phyloP scores from a whole-genome alignment of 2,113 vertebrate species.

The Harpagus bidentatus region DNA sequence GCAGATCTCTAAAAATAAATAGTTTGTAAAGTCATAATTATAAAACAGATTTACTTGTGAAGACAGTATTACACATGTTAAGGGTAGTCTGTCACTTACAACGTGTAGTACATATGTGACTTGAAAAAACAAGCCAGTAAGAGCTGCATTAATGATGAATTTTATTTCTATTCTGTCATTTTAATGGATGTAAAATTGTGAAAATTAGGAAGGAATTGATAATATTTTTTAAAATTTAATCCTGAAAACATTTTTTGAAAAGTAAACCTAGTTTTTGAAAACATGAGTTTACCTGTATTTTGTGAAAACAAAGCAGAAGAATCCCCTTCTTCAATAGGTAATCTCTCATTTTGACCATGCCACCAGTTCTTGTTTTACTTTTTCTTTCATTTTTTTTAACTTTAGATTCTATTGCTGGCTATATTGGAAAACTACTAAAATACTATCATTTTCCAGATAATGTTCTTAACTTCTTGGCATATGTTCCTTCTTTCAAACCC shows the following conservation, averaged over 20 bases:
- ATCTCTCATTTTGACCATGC: not conserved
- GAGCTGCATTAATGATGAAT: constrained; percentile 5
- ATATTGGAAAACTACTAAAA: constrained; percentile 73
- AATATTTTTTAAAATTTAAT: not conserved
- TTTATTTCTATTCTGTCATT: constrained; percentile 10
- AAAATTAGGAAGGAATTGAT: not conserved
- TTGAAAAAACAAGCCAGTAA: not conserved
- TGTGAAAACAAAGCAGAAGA: not conserved
- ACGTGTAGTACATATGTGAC: constrained; percentile 22
- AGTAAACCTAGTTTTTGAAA: not conserved
- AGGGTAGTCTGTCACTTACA: constrained; percentile 43
- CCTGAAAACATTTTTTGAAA: not conserved
- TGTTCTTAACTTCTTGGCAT: constrained; percentile 81
- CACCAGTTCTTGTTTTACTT: not conserved
- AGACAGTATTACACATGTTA: constrained; percentile 49
- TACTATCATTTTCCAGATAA: constrained; percentile 79
- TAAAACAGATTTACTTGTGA: constrained; percentile 53
- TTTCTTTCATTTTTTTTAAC: not conserved
- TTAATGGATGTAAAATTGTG: not conserved
- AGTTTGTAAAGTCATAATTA: constrained; percentile 46
- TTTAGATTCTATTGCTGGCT: constrained; percentile 63
- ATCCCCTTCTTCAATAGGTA: not conserved
- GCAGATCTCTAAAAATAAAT: constrained; percentile 56
- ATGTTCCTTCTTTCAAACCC: constrained; percentile 68
- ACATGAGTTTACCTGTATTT: not conserved